phyloP scores from a whole-genome alignment of 1,140 invertebrate species.

The Thalassaphorura encarpata region DNA sequence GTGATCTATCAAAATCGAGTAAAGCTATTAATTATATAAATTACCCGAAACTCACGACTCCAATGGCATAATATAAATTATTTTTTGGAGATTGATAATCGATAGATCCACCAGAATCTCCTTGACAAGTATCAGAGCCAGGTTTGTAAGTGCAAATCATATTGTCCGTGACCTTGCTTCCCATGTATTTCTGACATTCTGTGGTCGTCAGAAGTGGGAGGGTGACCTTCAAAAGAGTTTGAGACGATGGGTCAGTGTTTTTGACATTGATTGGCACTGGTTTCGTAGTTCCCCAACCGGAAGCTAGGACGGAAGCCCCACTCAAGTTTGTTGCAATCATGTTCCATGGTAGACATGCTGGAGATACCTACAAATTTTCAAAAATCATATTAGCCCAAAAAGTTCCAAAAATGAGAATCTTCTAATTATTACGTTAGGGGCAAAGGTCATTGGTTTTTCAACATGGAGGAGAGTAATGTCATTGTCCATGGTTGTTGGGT shows the following conservation, averaged over 20 bases:
- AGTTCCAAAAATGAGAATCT: neutral
- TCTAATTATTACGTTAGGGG: neutral
- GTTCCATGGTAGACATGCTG: conserved; percentile 16
- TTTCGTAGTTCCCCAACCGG: conserved; percentile 12
- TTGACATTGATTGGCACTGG: conserved; percentile 15
- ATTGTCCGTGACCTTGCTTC: neutral
- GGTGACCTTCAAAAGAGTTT: neutral
- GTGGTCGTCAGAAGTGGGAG: conserved; percentile 1
- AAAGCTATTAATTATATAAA: too few relatives aligned
- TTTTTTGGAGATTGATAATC: conserved; percentile 4
- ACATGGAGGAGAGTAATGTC: conserved; percentile 25
- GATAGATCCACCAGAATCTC: conserved; percentile 19
- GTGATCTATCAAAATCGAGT: too few relatives aligned
- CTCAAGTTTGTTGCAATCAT: neutral
- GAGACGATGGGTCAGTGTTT: neutral
- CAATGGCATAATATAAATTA: conserved; percentile 7
- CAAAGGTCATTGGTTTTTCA: neutral
- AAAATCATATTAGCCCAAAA: too few relatives aligned
- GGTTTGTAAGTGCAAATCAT: neutral
- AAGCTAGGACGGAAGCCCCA: conserved; percentile 14
- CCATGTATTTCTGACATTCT: neutral
- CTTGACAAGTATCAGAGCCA: too few relatives aligned
- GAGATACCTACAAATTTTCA: conserved; percentile 8
- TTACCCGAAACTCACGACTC: conserved; percentile 6
- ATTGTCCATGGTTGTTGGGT: conserved; percentile 15